Base-by-base conservation (phyloP, 2,797 vertebrate species). In the Orestias chungarensis region DNA sequence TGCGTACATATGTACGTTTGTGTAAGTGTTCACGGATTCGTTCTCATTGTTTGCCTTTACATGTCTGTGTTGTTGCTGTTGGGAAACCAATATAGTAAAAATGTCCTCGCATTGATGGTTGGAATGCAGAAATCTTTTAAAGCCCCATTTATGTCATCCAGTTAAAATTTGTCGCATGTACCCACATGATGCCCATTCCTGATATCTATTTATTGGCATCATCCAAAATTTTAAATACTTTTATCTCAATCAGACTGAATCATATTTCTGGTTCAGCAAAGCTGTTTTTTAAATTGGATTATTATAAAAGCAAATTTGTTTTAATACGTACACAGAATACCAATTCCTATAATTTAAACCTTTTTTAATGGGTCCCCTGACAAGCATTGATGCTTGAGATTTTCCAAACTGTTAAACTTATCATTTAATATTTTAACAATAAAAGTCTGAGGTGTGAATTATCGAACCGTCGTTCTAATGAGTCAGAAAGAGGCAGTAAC, bases 1-100 rank as follows among this genome's bases (percentile, higher is more conserved):
- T 87, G 76, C 91, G 85, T 93, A 88, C 85, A 92, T 91, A 89
- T 74, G 42, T 91, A 89, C 73, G 42, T 85, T 79, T 82, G 81
- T 81, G 77, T 82, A 40, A 46, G 52, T 81, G 68, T 68, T 62
- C 64, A 40, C 11, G 35, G 31, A 54, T 75, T 67, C 85, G 76
- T 83, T 83, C 73, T 75, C 70, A 79, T 81, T 61, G 82, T 74
- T 84, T 86, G 83, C 74, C 80, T 87, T 86, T 61, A 74, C 68
- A 73, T 62, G 79, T 87, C 70, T 83, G 70, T 86, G 75, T 80
- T 76, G 74, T 85, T 73, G 76, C 76, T 75, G 74, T 82, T 65
- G 59, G 81, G 46, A 68, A 83, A 71, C 69, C 70, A 68, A 74
- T 44, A 27, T 72, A 67, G 27, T 73, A 81, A 64, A 57, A 71